phyloP scores from a whole-genome alignment of 2,113 vertebrate genomes.

The Corydoras sp. region DNA sequence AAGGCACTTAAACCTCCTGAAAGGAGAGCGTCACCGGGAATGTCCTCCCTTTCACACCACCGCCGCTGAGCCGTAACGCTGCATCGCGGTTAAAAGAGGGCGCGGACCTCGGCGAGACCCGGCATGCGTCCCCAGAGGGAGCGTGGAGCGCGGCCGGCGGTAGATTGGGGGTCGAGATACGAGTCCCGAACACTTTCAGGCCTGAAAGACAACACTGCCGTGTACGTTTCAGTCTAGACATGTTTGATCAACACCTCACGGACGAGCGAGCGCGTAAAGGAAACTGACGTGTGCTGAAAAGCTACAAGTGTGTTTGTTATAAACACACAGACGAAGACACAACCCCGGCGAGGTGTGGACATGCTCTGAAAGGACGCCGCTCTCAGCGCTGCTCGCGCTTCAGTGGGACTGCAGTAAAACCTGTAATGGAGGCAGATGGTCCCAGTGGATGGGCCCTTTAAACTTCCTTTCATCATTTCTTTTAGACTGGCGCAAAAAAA shows the following conservation, averaged over 20 bases:
- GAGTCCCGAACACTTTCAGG: constrained; percentile 56
- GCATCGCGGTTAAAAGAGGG: neutral
- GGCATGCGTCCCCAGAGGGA: constrained; percentile 59
- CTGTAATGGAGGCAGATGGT: too few species aligned
- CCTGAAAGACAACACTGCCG: constrained; percentile 57
- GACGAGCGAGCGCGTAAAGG: constrained; percentile 30
- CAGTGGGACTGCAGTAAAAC: too few species aligned
- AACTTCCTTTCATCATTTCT: too few species aligned
- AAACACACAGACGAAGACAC: constrained; percentile 13
- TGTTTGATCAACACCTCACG: constrained; percentile 55
- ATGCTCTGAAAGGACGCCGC: neutral
- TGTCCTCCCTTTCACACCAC: neutral
- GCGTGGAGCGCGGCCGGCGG: constrained; percentile 56
- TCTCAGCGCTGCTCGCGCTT: too few species aligned
- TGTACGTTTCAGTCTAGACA: constrained; percentile 55
- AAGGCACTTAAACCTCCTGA: neutral
- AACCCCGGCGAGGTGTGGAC: constrained; percentile 6
- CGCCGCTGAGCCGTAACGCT: neutral
- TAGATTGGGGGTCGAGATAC: constrained; percentile 61
- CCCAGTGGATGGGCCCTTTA: too few species aligned
- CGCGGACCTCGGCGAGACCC: constrained; percentile 28
- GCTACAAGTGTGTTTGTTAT: neutral
- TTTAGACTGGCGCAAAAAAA: too few species aligned
- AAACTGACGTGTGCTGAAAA: constrained; percentile 16
- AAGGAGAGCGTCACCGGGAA: neutral